Percentiles rank a stretch among this genome's conserved stretches.
These are phyloP conservation scores for Achroia grisella DNA, from an alignment of 1,140 invertebrate species.

Conservation along the genomic window DNA sequence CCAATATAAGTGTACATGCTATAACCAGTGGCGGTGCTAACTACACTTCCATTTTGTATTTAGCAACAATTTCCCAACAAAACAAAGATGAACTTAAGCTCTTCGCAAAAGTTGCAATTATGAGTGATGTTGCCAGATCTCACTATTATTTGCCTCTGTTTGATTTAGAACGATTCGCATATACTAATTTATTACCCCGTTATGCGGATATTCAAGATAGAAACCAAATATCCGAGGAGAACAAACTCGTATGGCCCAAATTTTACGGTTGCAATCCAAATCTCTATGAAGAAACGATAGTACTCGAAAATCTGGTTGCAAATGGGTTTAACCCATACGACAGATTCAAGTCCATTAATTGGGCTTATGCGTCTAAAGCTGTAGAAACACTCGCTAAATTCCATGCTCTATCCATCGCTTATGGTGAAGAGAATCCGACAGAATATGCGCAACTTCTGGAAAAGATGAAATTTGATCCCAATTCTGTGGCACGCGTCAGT, in stretches of 20 bases:
- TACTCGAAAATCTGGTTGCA: conserved; percentile 20
- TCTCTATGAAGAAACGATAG: conserved; percentile 15
- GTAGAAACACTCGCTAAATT: conserved; percentile 21
- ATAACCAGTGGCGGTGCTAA: conserved; percentile 30
- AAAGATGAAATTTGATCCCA: not conserved
- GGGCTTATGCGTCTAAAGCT: conserved; percentile 17
- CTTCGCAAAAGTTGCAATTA: not conserved
- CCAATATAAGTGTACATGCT: conserved; percentile 8
- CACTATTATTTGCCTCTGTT: not conserved
- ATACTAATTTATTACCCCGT: conserved; percentile 2
- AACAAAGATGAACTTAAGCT: not conserved
- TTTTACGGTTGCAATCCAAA: conserved; percentile 17
- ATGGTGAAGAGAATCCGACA: conserved; percentile 7
- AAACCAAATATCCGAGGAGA: conserved; percentile 10
- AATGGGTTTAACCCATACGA: conserved; percentile 18
- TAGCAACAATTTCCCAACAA: conserved; percentile 13
- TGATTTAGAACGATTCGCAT: not conserved
- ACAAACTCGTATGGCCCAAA: conserved; percentile 15
- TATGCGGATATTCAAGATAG: conserved; percentile 16
- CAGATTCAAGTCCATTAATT: conserved; percentile 17
- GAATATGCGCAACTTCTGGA: not conserved
- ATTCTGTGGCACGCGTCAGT: not conserved
- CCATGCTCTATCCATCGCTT: conserved; percentile 27
- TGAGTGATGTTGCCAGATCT: not conserved
- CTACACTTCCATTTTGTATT: conserved; percentile 27